phyloP scores from a whole-genome alignment of 2,113 vertebrate species.

The Passerina amoena region DNA sequence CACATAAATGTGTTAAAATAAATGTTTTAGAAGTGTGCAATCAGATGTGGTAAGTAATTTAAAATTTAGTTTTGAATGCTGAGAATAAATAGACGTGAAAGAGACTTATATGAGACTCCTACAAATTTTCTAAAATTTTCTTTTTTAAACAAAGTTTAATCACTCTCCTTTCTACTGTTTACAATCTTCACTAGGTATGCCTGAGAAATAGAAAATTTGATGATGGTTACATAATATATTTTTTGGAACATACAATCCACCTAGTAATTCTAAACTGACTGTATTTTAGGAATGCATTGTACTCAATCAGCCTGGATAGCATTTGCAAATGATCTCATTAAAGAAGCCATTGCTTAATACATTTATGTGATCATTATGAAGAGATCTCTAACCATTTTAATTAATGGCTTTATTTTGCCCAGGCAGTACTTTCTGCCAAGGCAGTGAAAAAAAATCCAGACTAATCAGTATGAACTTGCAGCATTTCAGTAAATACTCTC shows the following conservation, averaged over 20 bases:
- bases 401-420: neutral
- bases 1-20: neutral
- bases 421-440: neutral
- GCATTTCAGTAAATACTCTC: neutral
- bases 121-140: neutral
- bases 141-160: neutral
- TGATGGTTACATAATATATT: neutral
- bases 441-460: neutral
- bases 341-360: neutral
- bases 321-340: neutral
- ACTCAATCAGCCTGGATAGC: neutral
- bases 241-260: neutral
- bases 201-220: neutral
- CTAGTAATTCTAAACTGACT: neutral
- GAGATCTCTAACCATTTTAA: neutral
- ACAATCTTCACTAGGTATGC: neutral
- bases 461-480: neutral
- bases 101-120: neutral
- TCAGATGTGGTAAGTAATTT: neutral
- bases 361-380: neutral
- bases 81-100: neutral
- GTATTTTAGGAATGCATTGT: neutral
- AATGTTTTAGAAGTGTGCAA: neutral
- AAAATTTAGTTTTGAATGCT: neutral
- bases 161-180: neutral